phyloP scores from a whole-genome alignment of 2,113 vertebrate species.

The Tragelaphus buxtoni region DNA sequence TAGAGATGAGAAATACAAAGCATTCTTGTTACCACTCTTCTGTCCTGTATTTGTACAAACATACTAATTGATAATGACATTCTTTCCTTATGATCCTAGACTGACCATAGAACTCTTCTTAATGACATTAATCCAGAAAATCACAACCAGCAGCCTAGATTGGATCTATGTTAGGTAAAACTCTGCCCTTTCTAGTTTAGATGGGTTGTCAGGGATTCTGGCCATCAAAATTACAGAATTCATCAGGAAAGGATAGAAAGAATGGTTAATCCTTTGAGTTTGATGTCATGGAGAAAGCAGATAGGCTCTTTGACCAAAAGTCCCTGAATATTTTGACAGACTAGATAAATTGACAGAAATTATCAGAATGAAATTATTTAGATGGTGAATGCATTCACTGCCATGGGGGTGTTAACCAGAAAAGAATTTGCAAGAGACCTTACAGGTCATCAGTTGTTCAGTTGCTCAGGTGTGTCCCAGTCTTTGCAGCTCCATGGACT shows the following conservation, averaged over 20 bases:
- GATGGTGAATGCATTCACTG: neutral
- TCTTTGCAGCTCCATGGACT: neutral
- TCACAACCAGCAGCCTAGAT: neutral
- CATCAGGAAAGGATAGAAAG: neutral
- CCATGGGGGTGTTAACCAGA: neutral
- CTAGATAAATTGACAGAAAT: neutral
- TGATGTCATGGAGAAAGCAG: neutral
- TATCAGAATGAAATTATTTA: neutral
- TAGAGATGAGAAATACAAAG: neutral
- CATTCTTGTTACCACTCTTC: neutral
- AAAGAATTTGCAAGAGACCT: neutral
- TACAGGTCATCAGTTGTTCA: neutral
- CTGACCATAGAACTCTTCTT: neutral
- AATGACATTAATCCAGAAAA: neutral
- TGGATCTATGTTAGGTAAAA: neutral
- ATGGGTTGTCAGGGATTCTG: neutral
- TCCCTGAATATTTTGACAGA: neutral
- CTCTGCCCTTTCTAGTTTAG: neutral
- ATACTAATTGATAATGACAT: neutral
- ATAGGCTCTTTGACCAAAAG: neutral
- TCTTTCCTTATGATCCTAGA: neutral
- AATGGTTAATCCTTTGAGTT: neutral
- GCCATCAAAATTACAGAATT: neutral
- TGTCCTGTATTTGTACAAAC: neutral
- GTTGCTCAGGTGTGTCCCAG: neutral